Percentiles rank a stretch among this genome's conserved stretches.
Evolutionary conservation across 2,797 vertebrate genomes (phyloP).

Genomic region (Trachurus trachurus): DNA sequence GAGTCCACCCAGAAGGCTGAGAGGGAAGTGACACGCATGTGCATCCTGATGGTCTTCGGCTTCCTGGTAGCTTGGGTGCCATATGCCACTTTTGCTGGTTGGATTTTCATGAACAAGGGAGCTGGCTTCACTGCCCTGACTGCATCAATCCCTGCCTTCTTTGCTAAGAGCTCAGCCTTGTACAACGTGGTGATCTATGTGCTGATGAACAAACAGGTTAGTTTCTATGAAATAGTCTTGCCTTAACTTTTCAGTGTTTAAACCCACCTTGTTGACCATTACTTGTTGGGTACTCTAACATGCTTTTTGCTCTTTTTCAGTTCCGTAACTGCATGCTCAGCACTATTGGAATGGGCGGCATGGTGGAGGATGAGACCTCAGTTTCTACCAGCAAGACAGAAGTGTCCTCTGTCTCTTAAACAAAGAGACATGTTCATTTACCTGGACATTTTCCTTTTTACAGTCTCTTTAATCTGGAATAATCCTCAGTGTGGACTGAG

Average conservation of each 20-base stretch:
- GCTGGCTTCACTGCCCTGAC: constrained; percentile 84
- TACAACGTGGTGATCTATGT: constrained; percentile 86
- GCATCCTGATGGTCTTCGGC: constrained; percentile 89
- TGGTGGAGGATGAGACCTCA: constrained; percentile 87
- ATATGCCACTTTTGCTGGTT: constrained; percentile 87
- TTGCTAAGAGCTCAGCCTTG: constrained; percentile 86
- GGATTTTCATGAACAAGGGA: constrained; percentile 89
- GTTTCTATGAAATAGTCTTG: no score
- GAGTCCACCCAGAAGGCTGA: constrained; percentile 90
- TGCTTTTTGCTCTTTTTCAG: constrained; percentile 61
- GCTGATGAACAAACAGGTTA: constrained; percentile 82
- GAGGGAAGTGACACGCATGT: constrained; percentile 90
- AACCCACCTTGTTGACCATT: not conserved
- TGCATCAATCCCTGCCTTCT: constrained; percentile 89
- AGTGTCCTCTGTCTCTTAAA: constrained; percentile 79
- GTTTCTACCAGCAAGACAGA: constrained; percentile 89
- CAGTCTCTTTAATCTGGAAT: constrained; percentile 41
- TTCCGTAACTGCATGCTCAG: constrained; percentile 90
- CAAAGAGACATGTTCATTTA: constrained; percentile 20
- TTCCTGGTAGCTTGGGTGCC: constrained; percentile 89
- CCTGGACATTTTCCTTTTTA: constrained; percentile 40
- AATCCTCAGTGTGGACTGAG: constrained; percentile 28
- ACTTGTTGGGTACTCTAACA: not conserved
- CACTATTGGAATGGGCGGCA: constrained; percentile 86
- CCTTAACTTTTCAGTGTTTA: not conserved